Percentiles rank a stretch among this genome's conserved stretches.
These are phyloP conservation scores for Lasioglossum marginatum DNA, from an alignment of 2,888 invertebrate species.

Conservation along the genomic window DNA sequence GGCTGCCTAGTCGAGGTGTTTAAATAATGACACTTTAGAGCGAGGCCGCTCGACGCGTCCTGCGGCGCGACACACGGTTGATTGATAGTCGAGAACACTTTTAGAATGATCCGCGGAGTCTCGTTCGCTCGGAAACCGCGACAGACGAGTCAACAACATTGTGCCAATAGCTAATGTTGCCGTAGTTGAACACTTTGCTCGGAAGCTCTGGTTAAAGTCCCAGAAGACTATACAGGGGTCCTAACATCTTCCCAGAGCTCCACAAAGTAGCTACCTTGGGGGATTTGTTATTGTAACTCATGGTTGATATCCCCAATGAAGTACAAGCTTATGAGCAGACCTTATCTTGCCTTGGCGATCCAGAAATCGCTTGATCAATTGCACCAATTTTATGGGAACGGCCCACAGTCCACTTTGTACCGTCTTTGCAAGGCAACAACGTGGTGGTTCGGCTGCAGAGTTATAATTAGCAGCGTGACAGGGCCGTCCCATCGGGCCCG, in stretches of 20 bases:
- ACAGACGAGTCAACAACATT: too few species aligned
- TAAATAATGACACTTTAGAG: constrained; percentile 50
- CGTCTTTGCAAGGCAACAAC: constrained; percentile 66
- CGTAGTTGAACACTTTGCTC: too few species aligned
- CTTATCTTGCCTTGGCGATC: too few species aligned
- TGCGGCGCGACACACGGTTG: background rate
- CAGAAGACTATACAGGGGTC: too few species aligned
- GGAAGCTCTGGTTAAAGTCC: too few species aligned
- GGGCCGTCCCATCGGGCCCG: constrained; percentile 54
- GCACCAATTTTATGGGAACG: background rate
- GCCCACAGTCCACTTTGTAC: constrained; percentile 41
- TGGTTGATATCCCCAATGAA: too few species aligned
- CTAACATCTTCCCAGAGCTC: too few species aligned
- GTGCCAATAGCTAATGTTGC: too few species aligned
- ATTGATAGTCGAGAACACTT: background rate
- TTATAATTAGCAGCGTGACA: constrained; percentile 78
- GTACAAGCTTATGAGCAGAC: too few species aligned
- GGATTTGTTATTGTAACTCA: too few species aligned
- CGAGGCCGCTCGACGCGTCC: background rate
- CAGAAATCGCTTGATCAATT: background rate
- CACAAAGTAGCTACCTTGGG: too few species aligned
- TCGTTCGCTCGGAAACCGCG: background rate
- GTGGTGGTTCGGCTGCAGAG: constrained; percentile 73
- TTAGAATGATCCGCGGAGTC: background rate
- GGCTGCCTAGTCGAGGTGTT: constrained; percentile 21